phyloP scores from a whole-genome alignment of 2,888 invertebrate species.

The Mellilla xanthometata region DNA sequence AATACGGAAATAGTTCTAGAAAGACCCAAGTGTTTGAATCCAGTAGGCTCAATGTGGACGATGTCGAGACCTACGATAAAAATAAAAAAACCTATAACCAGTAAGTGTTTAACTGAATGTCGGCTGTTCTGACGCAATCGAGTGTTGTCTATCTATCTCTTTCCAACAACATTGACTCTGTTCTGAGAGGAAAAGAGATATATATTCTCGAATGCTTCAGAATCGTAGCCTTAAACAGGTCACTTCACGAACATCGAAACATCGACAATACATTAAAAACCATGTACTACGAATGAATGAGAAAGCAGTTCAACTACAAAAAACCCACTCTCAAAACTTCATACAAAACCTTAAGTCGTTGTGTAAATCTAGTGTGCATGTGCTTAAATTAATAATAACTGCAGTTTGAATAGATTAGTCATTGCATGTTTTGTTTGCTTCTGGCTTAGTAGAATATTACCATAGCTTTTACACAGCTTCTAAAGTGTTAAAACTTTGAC shows the following conservation, averaged over 20 bases:
- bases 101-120: conserved; percentile 54
- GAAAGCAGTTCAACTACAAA: too few species aligned
- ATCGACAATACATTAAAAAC: neutral
- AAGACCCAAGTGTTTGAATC: conserved; percentile 88
- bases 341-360: neutral
- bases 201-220: neutral
- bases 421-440: conserved; percentile 29
- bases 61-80: conserved; percentile 88
- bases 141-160: neutral
- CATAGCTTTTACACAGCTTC: too few species aligned
- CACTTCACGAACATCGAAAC: neutral
- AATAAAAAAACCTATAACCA: conserved; percentile 72
- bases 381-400: neutral
- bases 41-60: conserved; percentile 87
- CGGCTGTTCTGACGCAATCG: neutral
- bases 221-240: neutral
- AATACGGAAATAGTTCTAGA: conserved; percentile 73
- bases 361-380: conserved; percentile 17
- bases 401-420: conserved; percentile 15
- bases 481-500: too few species aligned
- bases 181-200: neutral
- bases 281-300: too few species aligned
- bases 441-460: too few species aligned
- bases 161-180: neutral
- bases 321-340: too few species aligned